A percentile compares a stretch with the other conserved stretches of the same genome.
phyloP scores from a whole-genome alignment of 2,113 vertebrate genomes.

The Lepus americanus region DNA sequence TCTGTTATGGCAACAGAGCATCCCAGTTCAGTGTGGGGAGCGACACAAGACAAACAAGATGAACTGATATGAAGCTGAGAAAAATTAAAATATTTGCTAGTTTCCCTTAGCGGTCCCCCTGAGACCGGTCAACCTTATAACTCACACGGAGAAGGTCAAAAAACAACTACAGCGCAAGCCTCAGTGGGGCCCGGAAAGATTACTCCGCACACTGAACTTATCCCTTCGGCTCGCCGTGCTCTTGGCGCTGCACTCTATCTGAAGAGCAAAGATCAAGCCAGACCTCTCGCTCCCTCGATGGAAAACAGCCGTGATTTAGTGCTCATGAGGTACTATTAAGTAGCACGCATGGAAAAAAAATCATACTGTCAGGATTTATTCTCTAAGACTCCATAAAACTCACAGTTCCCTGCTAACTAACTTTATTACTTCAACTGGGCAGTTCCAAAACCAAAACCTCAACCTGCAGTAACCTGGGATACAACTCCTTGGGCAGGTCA shows the following conservation, averaged over 20 bases:
- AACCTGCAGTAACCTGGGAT: conserved; percentile 45
- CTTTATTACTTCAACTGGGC: conserved; percentile 40
- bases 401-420: conserved; percentile 43
- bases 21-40: background rate
- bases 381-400: conserved; percentile 67
- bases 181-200: conserved; percentile 74
- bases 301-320: conserved; percentile 82
- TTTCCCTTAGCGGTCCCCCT: conserved; percentile 65
- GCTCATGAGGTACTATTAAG: conserved; percentile 46
- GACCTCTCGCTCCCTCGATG: conserved; percentile 44
- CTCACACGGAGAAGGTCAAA: conserved; percentile 75
- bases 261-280: conserved; percentile 71
- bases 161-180: conserved; percentile 76
- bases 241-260: conserved; percentile 59
- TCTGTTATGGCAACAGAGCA: conserved; percentile 53
- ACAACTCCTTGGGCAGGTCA: background rate
- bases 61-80: conserved; percentile 43
- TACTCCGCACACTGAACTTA: conserved; percentile 66
- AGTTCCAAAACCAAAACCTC: conserved; percentile 36
- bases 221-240: conserved; percentile 24
- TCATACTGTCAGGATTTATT: conserved; percentile 70
- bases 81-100: conserved; percentile 76
- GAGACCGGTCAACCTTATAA: conserved; percentile 73
- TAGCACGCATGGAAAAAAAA: conserved; percentile 61
- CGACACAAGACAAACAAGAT: conserved; percentile 35